Conservation (phyloP, 1,140 invertebrate genomes). For the Aphelenchoides fujianensis region DNA sequence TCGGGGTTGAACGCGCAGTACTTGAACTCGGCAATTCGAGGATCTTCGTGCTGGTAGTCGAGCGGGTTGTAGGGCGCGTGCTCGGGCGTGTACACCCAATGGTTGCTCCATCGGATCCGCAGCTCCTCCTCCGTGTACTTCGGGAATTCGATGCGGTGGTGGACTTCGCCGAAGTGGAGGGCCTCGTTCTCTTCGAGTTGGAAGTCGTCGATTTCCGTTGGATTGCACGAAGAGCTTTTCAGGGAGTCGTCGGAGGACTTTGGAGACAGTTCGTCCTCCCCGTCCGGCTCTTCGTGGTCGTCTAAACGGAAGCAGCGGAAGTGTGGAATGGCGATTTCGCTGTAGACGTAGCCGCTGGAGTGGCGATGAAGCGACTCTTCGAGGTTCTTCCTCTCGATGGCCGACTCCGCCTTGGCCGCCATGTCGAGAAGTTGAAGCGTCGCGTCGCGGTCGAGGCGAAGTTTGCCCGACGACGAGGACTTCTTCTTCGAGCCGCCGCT, state of each 20-base stretch:
- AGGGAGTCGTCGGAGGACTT: background rate
- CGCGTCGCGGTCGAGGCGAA: background rate
- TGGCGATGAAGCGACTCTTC: background rate
- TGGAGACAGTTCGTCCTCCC: background rate
- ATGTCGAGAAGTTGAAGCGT: constrained; percentile 2
- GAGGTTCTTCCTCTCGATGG: background rate
- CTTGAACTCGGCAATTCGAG: background rate
- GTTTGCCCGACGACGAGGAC: too few species aligned
- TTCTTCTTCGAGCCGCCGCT: too few species aligned
- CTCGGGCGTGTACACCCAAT: background rate
- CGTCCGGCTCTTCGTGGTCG: background rate
- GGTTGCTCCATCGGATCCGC: background rate
- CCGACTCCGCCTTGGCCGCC: background rate
- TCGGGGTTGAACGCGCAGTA: background rate
- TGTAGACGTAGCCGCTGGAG: background rate
- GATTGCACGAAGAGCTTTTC: background rate
- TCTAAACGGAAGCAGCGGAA: background rate
- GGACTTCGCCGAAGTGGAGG: background rate
- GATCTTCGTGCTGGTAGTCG: background rate
- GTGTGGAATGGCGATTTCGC: background rate
- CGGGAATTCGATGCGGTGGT: background rate
- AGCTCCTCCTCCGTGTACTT: background rate
- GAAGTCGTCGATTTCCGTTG: background rate
- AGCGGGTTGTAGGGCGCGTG: background rate
- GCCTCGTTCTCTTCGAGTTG: background rate